Evolutionary conservation across 2,888 invertebrate species (phyloP), one percentile per base, ranked within the genome.

Genomic region (Criorhina ranunculi): DNA sequence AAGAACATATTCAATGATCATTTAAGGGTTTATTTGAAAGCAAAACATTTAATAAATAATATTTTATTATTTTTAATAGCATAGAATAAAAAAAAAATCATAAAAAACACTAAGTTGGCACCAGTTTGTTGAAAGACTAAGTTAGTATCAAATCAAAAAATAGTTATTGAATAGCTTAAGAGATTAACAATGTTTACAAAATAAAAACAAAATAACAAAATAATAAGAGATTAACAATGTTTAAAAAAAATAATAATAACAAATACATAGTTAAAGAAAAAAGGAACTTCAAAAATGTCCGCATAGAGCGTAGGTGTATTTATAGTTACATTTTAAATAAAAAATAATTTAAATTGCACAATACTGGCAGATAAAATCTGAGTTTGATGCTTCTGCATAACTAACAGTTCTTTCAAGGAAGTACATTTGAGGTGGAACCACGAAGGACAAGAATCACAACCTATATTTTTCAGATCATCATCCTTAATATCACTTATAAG

Each of bases 341-440:
- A 44, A 19, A 8, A 46, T 46, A 46, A 17, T 46, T 46, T 46
- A 46, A 46, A 44, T 62, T 49, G 12, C 40, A 49, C 29, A 40
- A 55, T n/a, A 12, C 37, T n/a, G 42, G 55, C 53, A 46, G 15
- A 31, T 51, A 51, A 37, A 72, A 70, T 4, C 59, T 57, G 17
- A 42, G 35, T 40, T 59, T 31, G 59, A 59, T 59, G 72, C 42
- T 44, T 70, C 33, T 44, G 46, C 46, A 46, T 17, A 46, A 46
- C 46, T 46, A 31, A n/a, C n/a, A 76, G 53, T 64, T 66, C 64
- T 9, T 53, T 33, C 35, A 29, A 51, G 9, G 55, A 64, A 17
- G 62, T 67, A 46, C 67, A 76, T 24, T 46, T 53, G 15, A 53
- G 55, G 33, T 89, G 82, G 8, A 91, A 85, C 6, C 88, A 33